These are phyloP conservation scores for Rousettus leschenaultii DNA, from an alignment of 2,113 vertebrate genomes.

Conservation along the genomic window DNA sequence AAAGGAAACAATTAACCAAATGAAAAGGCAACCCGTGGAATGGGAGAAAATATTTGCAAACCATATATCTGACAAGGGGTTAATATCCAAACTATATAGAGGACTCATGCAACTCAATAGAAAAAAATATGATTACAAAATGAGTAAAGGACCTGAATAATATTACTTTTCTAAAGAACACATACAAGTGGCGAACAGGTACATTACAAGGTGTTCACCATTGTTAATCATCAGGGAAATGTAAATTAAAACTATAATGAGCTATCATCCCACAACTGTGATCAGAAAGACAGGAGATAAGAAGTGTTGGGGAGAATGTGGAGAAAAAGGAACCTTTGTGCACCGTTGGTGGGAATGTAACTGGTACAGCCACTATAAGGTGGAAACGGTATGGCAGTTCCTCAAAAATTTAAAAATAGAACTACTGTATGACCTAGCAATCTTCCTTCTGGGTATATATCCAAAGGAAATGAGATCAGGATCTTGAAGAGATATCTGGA, in stretches of 20 bases:
- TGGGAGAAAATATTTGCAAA: background rate
- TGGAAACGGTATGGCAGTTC: background rate
- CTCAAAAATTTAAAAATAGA: background rate
- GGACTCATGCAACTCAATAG: background rate
- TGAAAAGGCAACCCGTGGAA: background rate
- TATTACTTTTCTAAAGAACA: background rate
- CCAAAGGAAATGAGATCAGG: background rate
- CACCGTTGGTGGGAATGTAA: background rate
- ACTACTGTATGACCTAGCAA: background rate
- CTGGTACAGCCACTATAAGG: background rate
- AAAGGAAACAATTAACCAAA: background rate
- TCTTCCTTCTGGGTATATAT: background rate
- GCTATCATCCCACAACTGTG: background rate
- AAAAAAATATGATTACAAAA: background rate
- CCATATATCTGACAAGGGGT: background rate
- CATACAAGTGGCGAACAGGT: background rate
- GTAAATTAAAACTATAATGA: background rate
- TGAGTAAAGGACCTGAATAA: background rate
- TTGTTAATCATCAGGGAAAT: background rate
- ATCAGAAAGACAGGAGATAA: background rate
- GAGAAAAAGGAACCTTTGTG: background rate
- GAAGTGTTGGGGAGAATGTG: background rate
- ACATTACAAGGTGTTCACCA: background rate
- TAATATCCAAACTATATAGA: background rate
- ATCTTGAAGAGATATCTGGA: background rate